phyloP scores from a whole-genome alignment of 2,113 vertebrate genomes.

The Lamprologus callipterus region DNA sequence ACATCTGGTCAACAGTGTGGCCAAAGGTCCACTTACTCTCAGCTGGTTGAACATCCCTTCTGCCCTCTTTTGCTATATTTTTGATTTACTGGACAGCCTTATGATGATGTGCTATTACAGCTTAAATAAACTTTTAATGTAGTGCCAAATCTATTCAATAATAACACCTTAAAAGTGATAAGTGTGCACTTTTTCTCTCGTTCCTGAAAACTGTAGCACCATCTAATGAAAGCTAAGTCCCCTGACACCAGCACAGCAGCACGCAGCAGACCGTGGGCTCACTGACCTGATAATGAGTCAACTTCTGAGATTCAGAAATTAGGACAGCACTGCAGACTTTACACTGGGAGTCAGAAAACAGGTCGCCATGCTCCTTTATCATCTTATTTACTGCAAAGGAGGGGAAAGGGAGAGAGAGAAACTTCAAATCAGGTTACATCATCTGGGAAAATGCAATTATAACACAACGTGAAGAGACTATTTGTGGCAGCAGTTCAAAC shows the following conservation, averaged over 20 bases:
- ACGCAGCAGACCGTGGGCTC: background rate
- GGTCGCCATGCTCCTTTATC: constrained; percentile 86
- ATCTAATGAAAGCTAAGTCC: background rate
- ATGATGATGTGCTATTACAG: background rate
- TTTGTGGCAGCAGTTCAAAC: background rate
- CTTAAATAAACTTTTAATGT: background rate
- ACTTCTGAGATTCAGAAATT: constrained; percentile 93
- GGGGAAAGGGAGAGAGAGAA: background rate
- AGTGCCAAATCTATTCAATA: background rate
- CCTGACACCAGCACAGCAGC: background rate
- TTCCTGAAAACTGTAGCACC: background rate
- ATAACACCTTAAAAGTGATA: background rate
- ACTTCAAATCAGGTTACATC: background rate
- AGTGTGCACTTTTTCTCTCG: background rate
- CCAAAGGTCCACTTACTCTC: background rate
- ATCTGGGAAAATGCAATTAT: background rate
- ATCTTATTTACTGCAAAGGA: constrained; percentile 81
- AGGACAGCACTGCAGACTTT: constrained; percentile 94
- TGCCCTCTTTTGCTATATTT: background rate
- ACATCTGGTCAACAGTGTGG: background rate
- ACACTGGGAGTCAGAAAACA: constrained; percentile 92
- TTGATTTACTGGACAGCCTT: background rate
- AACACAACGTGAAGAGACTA: background rate
- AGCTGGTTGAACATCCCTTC: background rate
- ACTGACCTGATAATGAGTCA: constrained; percentile 95